These are phyloP conservation scores for Lepus townsendii DNA, from an alignment of 2,797 vertebrate species.

Conservation along the genomic window DNA sequence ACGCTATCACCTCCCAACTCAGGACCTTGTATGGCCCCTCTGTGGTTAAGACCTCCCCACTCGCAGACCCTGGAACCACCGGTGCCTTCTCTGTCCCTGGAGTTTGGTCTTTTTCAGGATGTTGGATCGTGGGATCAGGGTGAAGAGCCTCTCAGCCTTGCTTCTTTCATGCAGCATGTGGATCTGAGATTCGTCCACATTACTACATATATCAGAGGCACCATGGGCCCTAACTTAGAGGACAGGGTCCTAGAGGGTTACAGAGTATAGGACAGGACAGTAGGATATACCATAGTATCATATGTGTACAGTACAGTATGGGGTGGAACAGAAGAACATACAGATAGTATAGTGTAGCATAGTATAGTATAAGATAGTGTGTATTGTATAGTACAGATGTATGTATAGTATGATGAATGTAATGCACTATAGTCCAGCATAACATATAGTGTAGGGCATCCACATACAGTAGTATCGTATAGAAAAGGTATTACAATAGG, in stretches of 20 bases:
- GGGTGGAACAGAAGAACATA: not conserved
- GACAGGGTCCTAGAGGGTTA: not conserved
- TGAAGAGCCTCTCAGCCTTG: accelerated
- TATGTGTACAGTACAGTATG: too few relatives aligned
- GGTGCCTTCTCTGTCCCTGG: not conserved
- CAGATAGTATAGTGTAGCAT: not conserved
- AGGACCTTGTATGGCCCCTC: not conserved
- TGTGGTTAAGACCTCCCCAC: too few relatives aligned
- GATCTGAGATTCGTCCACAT: accelerated
- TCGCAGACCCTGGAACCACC: accelerated
- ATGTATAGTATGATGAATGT: too few relatives aligned
- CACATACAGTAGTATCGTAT: too few relatives aligned
- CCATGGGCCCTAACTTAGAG: not conserved
- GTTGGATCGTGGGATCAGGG: not conserved
- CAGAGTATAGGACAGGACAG: too few relatives aligned
- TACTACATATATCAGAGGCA: not conserved
- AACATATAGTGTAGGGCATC: not conserved
- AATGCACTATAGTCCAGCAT: too few relatives aligned
- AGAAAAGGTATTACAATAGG: not conserved
- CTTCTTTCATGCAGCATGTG: not conserved
- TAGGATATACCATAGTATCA: too few relatives aligned
- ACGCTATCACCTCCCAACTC: not conserved
- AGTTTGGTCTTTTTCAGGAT: not conserved
- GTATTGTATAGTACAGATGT: not conserved
- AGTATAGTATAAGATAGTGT: not conserved